A percentile compares a stretch with the other conserved stretches of the same genome.
Conservation (phyloP, 2,888 invertebrate genomes). For the Ctenicera cuprea region DNA sequence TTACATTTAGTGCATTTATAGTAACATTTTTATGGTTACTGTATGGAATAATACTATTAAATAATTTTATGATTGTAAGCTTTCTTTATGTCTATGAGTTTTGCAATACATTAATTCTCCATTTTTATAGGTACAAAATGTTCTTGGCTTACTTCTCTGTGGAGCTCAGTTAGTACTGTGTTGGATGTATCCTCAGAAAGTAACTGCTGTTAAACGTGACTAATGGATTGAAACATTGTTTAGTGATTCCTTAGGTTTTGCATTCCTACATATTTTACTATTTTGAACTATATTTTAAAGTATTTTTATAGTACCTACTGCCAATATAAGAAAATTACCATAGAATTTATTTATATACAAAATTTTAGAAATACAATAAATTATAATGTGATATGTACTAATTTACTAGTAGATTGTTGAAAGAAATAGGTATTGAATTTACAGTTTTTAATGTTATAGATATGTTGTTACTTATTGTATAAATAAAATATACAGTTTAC, state of each 20-base stretch:
- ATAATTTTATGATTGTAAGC: slow-evolving; percentile 86
- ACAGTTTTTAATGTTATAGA: neutral
- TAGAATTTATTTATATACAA: neutral
- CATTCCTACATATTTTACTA: neutral
- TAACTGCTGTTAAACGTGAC: neutral
- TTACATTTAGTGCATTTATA: slow-evolving; percentile 88
- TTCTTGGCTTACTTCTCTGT: slow-evolving; percentile 71
- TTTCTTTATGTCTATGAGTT: neutral
- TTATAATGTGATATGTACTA: slow-evolving; percentile 2
- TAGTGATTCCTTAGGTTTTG: neutral
- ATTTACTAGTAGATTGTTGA: neutral
- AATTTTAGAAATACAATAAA: neutral
- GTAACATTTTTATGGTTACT: slow-evolving; percentile 87
- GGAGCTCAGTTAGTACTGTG: slow-evolving; percentile 24
- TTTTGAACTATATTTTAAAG: neutral
- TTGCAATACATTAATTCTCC: neutral
- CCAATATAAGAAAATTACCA: neutral
- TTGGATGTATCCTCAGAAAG: slow-evolving; percentile 35
- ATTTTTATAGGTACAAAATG: slow-evolving; percentile 81
- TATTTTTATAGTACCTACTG: neutral
- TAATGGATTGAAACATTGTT: neutral
- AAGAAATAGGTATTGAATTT: neutral
- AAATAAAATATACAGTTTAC: too few relatives aligned
- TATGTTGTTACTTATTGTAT: neutral
- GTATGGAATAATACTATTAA: slow-evolving; percentile 86